phyloP scores from a whole-genome alignment of 2,113 vertebrate genomes.

The Talpa occidentalis region DNA sequence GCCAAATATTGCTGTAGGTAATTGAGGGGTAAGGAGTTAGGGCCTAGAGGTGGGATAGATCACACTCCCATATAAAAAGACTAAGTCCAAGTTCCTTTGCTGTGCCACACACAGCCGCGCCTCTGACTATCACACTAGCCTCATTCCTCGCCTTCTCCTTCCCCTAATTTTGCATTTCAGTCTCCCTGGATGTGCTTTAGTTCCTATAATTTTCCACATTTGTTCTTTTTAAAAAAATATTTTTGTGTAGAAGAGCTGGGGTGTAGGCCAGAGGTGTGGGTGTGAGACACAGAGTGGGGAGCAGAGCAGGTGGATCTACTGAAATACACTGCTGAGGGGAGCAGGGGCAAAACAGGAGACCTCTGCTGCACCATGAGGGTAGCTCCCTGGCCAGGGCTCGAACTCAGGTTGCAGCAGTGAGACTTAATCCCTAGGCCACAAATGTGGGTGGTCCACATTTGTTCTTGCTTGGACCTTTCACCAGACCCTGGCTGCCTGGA shows the following conservation, averaged over 20 bases:
- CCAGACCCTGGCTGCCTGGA: not conserved
- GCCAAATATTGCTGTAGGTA: not conserved
- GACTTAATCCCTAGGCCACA: too few relatives aligned
- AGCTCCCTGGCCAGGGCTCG: too few relatives aligned
- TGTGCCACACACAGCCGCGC: not conserved
- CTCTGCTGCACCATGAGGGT: too few relatives aligned
- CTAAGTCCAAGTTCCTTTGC: not conserved
- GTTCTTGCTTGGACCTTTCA: not conserved
- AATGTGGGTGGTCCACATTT: too few relatives aligned
- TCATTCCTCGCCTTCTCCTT: not conserved
- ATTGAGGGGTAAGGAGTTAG: not conserved
- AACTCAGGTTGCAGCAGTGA: too few relatives aligned
- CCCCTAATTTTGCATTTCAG: not conserved
- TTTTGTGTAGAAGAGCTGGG: too few relatives aligned
- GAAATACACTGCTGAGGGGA: too few relatives aligned
- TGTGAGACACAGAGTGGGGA: too few relatives aligned
- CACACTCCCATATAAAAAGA: not conserved
- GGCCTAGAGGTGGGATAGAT: not conserved
- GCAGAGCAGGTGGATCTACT: too few relatives aligned
- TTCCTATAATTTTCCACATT: not conserved
- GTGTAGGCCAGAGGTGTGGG: too few relatives aligned
- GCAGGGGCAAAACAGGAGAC: too few relatives aligned
- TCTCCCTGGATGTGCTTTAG: not conserved
- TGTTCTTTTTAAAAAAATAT: not conserved
- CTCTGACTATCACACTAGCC: rapidly evolving